Conservation (phyloP, 2,888 invertebrate species). For the Trichogramma dendrolimi region DNA sequence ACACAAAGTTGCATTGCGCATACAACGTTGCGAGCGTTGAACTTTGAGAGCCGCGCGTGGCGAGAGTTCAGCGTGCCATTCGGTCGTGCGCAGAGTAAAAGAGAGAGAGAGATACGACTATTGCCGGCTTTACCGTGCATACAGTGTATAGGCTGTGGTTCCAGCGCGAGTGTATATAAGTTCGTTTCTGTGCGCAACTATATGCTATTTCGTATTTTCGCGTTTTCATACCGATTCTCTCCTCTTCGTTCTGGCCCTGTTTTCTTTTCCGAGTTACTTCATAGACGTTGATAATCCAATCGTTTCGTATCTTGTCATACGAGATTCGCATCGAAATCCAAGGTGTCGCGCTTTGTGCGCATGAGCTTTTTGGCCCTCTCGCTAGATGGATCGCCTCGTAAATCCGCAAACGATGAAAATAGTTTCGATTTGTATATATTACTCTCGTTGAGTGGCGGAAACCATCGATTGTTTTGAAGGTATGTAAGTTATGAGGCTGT, state of each 20-base stretch:
- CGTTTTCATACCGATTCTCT: constrained; percentile 6
- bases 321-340: not conserved
- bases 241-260: constrained; percentile 12
- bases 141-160: not conserved
- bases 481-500: too few relatives aligned
- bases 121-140: not conserved
- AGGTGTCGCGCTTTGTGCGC: not conserved
- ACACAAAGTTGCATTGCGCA: too few relatives aligned
- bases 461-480: too few relatives aligned
- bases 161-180: not conserved
- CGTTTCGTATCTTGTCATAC: not conserved
- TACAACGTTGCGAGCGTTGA: constrained; percentile 17
- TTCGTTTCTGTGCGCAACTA: not conserved
- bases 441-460: too few relatives aligned
- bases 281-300: too few relatives aligned
- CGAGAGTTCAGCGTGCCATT: constrained; percentile 24
- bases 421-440: too few relatives aligned
- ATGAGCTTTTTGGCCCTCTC: not conserved
- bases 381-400: too few relatives aligned
- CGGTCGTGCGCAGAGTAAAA: constrained; percentile 9
- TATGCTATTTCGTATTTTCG: not conserved
- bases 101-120: not conserved
- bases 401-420: too few relatives aligned
- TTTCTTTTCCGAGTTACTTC: not conserved
- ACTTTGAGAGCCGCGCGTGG: constrained; percentile 10